Base-by-base conservation (phyloP, 2,113 vertebrate genomes). In the Carollia perspicillata region DNA sequence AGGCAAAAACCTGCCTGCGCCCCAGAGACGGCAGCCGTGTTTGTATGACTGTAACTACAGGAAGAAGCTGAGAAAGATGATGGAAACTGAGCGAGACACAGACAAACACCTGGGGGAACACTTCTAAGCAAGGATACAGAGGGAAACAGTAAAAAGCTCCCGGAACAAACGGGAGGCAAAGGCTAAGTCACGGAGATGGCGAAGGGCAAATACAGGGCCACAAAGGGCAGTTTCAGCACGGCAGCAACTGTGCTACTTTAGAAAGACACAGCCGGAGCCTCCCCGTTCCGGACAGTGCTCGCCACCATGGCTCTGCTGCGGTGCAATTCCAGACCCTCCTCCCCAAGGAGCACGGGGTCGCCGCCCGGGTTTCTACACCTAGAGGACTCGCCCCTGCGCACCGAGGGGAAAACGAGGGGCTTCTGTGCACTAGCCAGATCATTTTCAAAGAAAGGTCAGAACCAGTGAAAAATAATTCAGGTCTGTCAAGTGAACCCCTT, bases 381-480 rank as follows among this genome's bases (percentile, higher is more conserved):
- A 37, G 14, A 35, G 30, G 3, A 18, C 18, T 30, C 80, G n/a
- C 68, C 65, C 42, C 11, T 49, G n/a, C 26, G 17, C 75, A 88
- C 66, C 83, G 72, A 68, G 37, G 40, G 68, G 68, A 22, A 71
- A 81, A 83, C 20, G 18, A 66, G 26, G 3, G 23, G 33, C 49
- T 88, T 91, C 2, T 63, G 35, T 33, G 78, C 66, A 74, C 35
- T 30, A 40, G 49, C 55, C 77, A 77, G 78, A 85, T 33, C 8
- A 63, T 44, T 7, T 88, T 80, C 92, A 79, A 88, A 94, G 68
- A 80, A 91, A 95, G 63, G 10, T 93, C 87, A 95, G 58, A 87
- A 28, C 55, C 92, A 65, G 22, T 79, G 63, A 93, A 89, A 55
- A 89, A 40, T 7, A 42, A 49, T 30, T 90, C 72, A 60, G 49